Percentiles rank a stretch among this genome's conserved stretches.
phyloP scores from a whole-genome alignment of 2,113 vertebrate species.

The Suncus etruscus region DNA sequence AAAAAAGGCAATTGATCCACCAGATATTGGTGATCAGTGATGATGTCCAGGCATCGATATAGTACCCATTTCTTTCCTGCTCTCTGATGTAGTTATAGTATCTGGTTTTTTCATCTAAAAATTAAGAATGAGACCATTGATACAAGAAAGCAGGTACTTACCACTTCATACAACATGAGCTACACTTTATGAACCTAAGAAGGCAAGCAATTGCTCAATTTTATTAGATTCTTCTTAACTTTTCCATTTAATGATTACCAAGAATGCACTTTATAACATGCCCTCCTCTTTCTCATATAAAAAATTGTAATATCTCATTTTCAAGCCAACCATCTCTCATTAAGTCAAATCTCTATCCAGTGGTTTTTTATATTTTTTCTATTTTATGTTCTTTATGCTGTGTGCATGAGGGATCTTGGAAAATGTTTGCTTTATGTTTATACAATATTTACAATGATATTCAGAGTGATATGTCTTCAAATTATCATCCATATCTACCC shows the following conservation, averaged over 20 bases:
- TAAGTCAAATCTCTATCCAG: neutral
- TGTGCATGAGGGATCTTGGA: too few species aligned
- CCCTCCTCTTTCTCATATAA: constrained; percentile 17
- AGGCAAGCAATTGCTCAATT: neutral
- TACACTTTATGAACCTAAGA: neutral
- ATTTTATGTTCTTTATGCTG: neutral
- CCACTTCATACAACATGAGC: constrained; percentile 27
- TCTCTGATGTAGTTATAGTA: neutral
- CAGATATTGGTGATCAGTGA: neutral
- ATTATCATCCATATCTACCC: neutral
- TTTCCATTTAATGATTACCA: constrained; percentile 19
- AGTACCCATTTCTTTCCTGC: neutral
- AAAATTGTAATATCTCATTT: constrained; percentile 15
- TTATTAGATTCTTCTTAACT: constrained; percentile 36
- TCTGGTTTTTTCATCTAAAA: neutral
- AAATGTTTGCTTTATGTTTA: neutral
- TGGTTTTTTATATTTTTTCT: constrained; percentile 15
- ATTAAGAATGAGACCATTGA: neutral
- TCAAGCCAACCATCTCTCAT: neutral
- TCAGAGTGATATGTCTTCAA: neutral
- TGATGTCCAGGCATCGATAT: neutral
- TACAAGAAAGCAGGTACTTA: neutral
- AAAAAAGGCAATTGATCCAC: neutral
- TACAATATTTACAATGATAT: too few species aligned
- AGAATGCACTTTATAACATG: constrained; percentile 7